Evolutionary conservation across 2,797 vertebrate species (phyloP), one percentile per base, ranked within the genome.

Genomic region (Mormyrops attenuatus): DNA sequence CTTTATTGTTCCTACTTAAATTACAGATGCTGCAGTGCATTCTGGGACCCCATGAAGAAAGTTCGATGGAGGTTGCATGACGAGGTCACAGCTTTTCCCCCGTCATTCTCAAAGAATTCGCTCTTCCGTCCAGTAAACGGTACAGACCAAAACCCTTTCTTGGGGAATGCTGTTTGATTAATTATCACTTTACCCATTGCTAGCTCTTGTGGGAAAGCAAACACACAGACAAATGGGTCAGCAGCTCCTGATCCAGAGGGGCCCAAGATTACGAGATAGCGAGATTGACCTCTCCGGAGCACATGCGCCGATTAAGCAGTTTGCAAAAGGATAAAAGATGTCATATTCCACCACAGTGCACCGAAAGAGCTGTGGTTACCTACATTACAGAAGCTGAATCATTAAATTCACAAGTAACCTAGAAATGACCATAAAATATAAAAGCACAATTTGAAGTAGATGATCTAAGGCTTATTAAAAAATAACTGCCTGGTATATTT

Each of bases 101-200:
- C 11, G 1, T 63, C 38, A 55, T 89, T 77, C 15, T 55, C 85
- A 77, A 47, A 50, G 38, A 57, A 53, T 38, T 89, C 44, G 20
- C 38, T 49, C 13, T 89, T 90, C 26, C 17, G 30, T 73, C 86
- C 92, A 91, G 91, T 82, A 88, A 52, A 90, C 60, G 91, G 88
- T 91, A 89, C 77, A 89, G 92, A 91, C 91, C 92, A 90, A 92
- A 92, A 92, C 91, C 92, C 93, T 94, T 41, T 22, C n/a, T 90
- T 90, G 60, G 34, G 93, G 92, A 93, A 94, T 92, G 95, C 89
- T 66, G 90, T 53, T 90, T 94, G 93, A 94, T 93, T 92, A 91
- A 91, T 92, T 92, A 94, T 89, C 87, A 38, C 82, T 63, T 87
- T 53, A 34, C 49, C 77, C 49, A 26, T 17, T 85, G 30, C 57